Evolutionary conservation across 37 sponge, comb jelly and placozoan genomes (phyloP).

Genomic region (Axinella damicornis): DNA sequence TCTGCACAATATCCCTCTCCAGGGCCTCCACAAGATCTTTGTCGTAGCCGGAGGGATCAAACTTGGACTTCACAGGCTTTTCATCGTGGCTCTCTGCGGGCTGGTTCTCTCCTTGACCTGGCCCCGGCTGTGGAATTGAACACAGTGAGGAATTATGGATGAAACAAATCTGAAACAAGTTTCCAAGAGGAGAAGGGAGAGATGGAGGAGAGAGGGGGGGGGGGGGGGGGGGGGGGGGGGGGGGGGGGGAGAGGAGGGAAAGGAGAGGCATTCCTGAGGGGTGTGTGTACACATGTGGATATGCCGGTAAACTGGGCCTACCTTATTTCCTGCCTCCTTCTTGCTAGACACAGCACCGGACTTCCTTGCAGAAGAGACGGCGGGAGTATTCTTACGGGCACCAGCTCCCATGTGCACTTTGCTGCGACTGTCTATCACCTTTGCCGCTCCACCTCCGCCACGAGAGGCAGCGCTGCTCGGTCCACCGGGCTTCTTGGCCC

Average conservation of each 20-base stretch:
- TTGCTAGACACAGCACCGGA: neutral
- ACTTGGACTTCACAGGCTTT: constrained; percentile 79
- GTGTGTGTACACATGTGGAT: too few species aligned
- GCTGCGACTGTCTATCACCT: constrained; percentile 60
- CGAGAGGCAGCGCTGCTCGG: neutral
- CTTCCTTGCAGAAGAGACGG: too few species aligned
- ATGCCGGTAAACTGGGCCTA: too few species aligned
- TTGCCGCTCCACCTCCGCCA: constrained; percentile 8
- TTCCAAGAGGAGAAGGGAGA: neutral
- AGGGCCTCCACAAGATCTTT: constrained; percentile 93
- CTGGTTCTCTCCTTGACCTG: neutral
- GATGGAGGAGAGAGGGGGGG: too few species aligned
- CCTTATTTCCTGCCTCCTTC: neutral
- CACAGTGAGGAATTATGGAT: neutral
- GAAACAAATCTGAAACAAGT: neutral
- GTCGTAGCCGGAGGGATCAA: constrained; percentile 90
- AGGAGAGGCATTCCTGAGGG: neutral
- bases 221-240: too few species aligned
- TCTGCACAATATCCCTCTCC: constrained; percentile 93
- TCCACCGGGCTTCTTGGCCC: neutral
- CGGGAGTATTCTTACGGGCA: too few species aligned
- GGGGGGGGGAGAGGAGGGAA: neutral
- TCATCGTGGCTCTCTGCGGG: constrained; percentile 72
- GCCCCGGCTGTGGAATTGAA: neutral
- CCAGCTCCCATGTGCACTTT: neutral